Percentiles rank a stretch among this genome's conserved stretches.
Conservation (phyloP, 2,113 vertebrate species). For the Herpailurus yagouaroundi region DNA sequence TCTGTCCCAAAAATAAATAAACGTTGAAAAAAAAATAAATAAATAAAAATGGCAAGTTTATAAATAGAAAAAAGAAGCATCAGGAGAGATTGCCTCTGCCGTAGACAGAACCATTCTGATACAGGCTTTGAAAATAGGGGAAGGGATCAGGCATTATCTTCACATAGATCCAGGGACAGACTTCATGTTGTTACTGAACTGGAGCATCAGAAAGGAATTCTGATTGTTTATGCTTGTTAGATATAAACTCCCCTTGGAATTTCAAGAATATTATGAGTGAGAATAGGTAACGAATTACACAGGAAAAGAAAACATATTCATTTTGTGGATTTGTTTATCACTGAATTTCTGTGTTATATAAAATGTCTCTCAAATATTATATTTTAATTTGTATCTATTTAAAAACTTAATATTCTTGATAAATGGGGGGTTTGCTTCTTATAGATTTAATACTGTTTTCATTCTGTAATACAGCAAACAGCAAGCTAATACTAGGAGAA, state of each 20-base stretch:
- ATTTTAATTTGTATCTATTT: not conserved
- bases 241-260: not conserved
- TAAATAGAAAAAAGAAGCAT: not conserved
- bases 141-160: not conserved
- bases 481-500: not conserved
- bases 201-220: not conserved
- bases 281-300: not conserved
- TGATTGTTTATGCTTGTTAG: not conserved
- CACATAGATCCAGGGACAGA: not conserved
- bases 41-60: slow-evolving; percentile 84
- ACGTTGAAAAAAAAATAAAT: too few relatives aligned
- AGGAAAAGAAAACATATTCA: not conserved
- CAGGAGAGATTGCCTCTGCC: not conserved
- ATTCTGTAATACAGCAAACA: not conserved
- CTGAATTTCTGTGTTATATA: not conserved
- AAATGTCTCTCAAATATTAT: not conserved
- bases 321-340: not conserved
- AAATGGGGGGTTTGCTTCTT: not conserved
- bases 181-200: not conserved
- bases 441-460: not conserved
- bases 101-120: not conserved
- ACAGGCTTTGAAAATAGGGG: not conserved
- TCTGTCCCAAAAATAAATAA: too few relatives aligned
- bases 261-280: not conserved
- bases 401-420: not conserved